Evolutionary conservation across 1,140 invertebrate genomes (phyloP).

Genomic region (Chrysomallon squamiferum): DNA sequence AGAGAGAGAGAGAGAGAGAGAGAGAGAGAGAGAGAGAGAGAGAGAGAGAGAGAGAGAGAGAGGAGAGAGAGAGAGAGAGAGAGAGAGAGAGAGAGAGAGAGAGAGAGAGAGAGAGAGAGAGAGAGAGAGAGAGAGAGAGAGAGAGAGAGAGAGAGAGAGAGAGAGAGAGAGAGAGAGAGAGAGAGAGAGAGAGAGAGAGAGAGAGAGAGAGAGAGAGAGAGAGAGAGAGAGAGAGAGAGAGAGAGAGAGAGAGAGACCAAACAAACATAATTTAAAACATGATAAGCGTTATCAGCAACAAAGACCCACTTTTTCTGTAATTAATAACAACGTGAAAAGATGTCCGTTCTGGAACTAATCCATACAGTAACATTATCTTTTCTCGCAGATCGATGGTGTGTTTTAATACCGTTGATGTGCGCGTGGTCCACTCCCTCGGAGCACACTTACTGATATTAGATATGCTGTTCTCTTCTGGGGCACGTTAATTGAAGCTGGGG

Average conservation of each 20-base stretch:
- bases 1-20: slow-evolving; percentile 16
- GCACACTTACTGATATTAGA: too few relatives aligned
- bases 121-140: slow-evolving; percentile 3
- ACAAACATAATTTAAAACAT: not conserved
- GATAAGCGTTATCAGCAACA: too few relatives aligned
- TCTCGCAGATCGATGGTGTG: too few relatives aligned
- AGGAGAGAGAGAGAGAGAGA: not conserved
- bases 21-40: not conserved
- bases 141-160: slow-evolving; percentile 6
- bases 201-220: slow-evolving; percentile 10
- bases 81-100: not conserved
- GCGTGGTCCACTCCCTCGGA: too few relatives aligned
- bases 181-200: not conserved
- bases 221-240: not conserved
- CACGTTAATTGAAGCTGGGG: too few relatives aligned
- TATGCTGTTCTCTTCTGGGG: too few relatives aligned
- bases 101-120: not conserved
- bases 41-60: not conserved
- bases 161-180: slow-evolving; percentile 3
- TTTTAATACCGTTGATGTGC: too few relatives aligned
- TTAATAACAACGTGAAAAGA: too few relatives aligned
- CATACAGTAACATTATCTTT: too few relatives aligned
- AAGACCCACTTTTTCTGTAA: too few relatives aligned
- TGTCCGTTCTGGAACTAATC: too few relatives aligned
- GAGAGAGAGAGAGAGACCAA: not conserved